Conservation (phyloP, 2,797 vertebrate species). For the Denticeps clupeoides region DNA sequence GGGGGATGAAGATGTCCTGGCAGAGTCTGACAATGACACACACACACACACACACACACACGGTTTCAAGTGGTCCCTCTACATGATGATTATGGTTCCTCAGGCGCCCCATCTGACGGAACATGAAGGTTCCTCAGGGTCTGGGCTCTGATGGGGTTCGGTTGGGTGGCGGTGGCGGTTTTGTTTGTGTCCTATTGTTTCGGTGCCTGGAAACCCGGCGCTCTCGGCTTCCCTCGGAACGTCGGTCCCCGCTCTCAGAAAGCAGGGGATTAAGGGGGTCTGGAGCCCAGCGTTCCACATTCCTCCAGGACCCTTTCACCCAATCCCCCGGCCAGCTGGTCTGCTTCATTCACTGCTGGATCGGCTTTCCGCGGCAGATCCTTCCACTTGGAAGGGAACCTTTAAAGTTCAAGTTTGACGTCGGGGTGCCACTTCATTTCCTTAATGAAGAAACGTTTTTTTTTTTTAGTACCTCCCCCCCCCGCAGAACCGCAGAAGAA, state of each 20-base stretch:
- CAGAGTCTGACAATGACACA: neutral
- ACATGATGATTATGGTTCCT: slow-evolving; percentile 20
- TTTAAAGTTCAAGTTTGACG: too few relatives aligned
- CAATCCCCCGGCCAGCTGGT: slow-evolving; percentile 52
- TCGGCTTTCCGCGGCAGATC: slow-evolving; percentile 26
- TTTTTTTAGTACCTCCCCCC: too few relatives aligned
- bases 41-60: too few relatives aligned
- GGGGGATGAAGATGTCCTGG: too few relatives aligned
- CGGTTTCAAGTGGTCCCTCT: slow-evolving; percentile 15
- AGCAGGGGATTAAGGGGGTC: slow-evolving; percentile 51
- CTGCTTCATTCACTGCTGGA: slow-evolving; percentile 22
- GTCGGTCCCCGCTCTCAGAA: slow-evolving; percentile 19
- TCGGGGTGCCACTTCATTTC: too few relatives aligned
- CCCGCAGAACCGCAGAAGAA: too few relatives aligned
- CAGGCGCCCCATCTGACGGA: neutral
- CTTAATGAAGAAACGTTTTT: too few relatives aligned
- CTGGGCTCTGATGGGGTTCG: too few relatives aligned
- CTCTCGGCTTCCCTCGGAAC: slow-evolving; percentile 13
- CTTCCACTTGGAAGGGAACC: too few relatives aligned
- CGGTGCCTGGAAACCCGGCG: slow-evolving; percentile 12
- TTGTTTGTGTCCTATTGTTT: slow-evolving; percentile 5
- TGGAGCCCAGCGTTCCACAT: slow-evolving; percentile 45
- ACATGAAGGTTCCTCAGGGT: neutral
- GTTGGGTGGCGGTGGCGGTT: neutral
- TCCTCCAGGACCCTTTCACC: slow-evolving; percentile 44